A percentile compares a stretch with the other conserved stretches of the same genome.
phyloP scores from a whole-genome alignment of 2,113 vertebrate species.

The Xenopus laevis region DNA sequence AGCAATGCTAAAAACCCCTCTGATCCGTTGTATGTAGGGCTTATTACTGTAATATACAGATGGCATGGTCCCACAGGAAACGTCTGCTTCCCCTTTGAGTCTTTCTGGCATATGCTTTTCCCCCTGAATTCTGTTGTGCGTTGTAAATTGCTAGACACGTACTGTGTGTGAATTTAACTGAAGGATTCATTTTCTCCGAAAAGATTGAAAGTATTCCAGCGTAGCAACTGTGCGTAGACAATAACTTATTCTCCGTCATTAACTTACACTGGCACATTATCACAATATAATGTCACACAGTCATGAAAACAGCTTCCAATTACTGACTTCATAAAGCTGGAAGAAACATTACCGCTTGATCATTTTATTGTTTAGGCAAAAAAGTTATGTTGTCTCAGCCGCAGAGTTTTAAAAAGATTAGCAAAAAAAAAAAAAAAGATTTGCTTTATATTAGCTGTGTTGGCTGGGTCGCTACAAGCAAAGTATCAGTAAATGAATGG shows the following conservation, averaged over 20 bases:
- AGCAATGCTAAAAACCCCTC: no score
- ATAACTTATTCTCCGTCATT: constrained; percentile 19
- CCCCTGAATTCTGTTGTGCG: no score
- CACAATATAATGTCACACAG: constrained; percentile 13
- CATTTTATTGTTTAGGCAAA: background rate
- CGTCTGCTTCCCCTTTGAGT: no score
- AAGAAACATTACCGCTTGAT: background rate
- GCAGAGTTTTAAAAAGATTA: background rate
- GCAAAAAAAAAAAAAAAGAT: background rate
- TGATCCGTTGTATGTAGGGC: no score
- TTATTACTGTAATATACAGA: no score
- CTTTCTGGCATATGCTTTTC: no score
- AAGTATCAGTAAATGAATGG: no score
- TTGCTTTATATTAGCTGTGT: background rate
- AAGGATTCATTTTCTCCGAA: background rate
- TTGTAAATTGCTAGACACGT: background rate
- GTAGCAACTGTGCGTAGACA: background rate
- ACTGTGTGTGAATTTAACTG: background rate
- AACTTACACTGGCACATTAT: constrained; percentile 18
- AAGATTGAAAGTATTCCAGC: background rate
- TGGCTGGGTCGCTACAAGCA: background rate
- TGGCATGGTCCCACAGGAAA: no score
- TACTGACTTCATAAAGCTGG: constrained; percentile 11
- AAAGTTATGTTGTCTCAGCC: no score
- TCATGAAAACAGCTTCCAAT: constrained; percentile 6